A percentile compares a stretch with the other conserved stretches of the same genome.
Evolutionary conservation across 2,113 vertebrate species (phyloP).

Genomic region (Labeo catla): DNA sequence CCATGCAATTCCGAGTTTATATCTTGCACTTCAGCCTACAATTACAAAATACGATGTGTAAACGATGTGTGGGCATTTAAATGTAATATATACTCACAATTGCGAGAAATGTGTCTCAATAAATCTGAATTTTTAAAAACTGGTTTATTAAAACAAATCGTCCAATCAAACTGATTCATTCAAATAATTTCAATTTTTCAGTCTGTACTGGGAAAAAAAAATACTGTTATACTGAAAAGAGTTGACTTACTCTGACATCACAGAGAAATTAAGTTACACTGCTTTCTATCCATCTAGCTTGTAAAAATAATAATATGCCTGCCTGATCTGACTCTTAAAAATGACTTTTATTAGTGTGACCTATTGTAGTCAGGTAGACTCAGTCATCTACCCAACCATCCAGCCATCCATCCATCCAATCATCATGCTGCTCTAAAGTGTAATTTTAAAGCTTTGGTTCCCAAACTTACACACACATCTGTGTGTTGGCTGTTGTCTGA

Average conservation of each 20-base stretch:
- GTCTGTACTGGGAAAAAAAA: neutral
- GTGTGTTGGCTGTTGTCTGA: conserved; percentile 51
- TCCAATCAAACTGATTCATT: neutral
- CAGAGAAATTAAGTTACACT: neutral
- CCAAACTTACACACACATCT: conserved; percentile 56
- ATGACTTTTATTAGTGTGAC: neutral
- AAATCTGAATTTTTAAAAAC: neutral
- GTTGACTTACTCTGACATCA: neutral
- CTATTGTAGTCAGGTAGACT: conserved; percentile 1
- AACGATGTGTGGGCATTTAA: neutral
- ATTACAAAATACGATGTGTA: neutral
- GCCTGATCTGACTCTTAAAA: neutral
- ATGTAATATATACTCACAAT: too few relatives aligned
- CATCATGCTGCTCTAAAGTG: neutral
- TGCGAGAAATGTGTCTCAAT: too few relatives aligned
- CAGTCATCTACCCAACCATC: conserved; percentile 16
- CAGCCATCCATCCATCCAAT: conserved; percentile 11
- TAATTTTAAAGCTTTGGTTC: conserved; percentile 44
- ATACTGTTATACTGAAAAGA: neutral
- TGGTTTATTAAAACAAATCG: neutral
- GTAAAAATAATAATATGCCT: neutral
- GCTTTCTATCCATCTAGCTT: neutral
- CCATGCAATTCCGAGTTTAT: too few relatives aligned
- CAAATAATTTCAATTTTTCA: neutral
- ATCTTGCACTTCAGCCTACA: neutral